A percentile compares a stretch with the other conserved stretches of the same genome.
Conservation (phyloP, 2,797 vertebrate species). For the Tangara arthus region DNA sequence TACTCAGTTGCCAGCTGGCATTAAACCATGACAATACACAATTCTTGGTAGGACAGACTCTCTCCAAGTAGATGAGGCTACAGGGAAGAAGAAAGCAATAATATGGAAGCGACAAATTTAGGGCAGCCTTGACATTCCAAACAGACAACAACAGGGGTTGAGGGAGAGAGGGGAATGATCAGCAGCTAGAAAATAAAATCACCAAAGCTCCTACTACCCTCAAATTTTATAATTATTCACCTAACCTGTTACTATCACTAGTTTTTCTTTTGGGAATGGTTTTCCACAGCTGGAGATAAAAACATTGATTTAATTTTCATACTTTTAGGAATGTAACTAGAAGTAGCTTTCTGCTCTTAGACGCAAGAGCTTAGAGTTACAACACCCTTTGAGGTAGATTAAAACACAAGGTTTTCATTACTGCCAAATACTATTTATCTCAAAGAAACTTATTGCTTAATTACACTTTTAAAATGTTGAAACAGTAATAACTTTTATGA, state of each 20-base stretch:
- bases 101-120: neutral
- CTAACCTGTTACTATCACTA: neutral
- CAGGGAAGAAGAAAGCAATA: neutral
- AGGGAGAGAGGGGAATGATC: neutral
- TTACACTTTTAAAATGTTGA: conserved; percentile 31
- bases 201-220: neutral
- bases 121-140: neutral
- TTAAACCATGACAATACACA: neutral
- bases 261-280: neutral
- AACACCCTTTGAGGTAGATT: conserved; percentile 4
- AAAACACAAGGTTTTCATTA: conserved; percentile 58
- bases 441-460: conserved; percentile 59
- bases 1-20: neutral
- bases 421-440: conserved; percentile 25
- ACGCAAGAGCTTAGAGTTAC: conserved; percentile 39
- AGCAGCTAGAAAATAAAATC: neutral
- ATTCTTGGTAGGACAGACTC: neutral
- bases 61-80: neutral
- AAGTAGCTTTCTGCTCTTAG: conserved; percentile 45
- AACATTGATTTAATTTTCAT: conserved; percentile 49
- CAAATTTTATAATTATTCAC: neutral
- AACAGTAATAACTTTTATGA: conserved; percentile 24
- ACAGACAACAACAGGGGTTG: neutral
- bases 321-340: conserved; percentile 42
- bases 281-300: conserved; percentile 22